A percentile compares a stretch with the other conserved stretches of the same genome.
Conservation (phyloP, 2,888 invertebrate species). For the Cetonia aurata region DNA sequence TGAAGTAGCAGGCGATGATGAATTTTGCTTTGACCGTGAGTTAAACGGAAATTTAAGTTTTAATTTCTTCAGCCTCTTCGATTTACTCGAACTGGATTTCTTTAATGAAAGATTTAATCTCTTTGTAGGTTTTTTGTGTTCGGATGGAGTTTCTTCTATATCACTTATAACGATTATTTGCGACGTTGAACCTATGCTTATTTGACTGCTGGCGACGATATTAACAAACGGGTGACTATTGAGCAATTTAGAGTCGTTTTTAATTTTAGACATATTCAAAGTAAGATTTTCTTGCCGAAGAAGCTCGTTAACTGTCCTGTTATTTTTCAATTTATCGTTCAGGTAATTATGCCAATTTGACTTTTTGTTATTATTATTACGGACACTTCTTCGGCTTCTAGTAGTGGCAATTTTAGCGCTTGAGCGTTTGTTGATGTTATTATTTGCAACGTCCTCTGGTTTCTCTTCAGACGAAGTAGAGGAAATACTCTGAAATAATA, state of each 20-base stretch:
- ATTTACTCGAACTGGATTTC: not conserved
- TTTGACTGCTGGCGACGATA: slow-evolving; percentile 33
- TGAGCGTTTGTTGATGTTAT: not conserved
- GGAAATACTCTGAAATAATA: too few species aligned
- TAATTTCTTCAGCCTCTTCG: not conserved
- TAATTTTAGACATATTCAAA: not conserved
- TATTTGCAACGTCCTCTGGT: not conserved
- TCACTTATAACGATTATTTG: slow-evolving; percentile 10
- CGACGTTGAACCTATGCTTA: slow-evolving; percentile 5
- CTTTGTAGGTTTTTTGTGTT: not conserved
- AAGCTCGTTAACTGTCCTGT: slow-evolving; percentile 24
- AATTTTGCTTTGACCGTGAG: slow-evolving; percentile 5
- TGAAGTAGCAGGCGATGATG: not conserved
- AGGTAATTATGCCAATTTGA: slow-evolving; percentile 33
- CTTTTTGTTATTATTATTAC: not conserved
- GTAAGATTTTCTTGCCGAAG: not conserved
- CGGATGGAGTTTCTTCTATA: not conserved
- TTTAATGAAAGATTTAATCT: not conserved
- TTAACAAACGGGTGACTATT: slow-evolving; percentile 15
- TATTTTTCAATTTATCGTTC: slow-evolving; percentile 18
- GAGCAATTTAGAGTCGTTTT: slow-evolving; percentile 29
- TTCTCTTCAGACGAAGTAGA: not conserved
- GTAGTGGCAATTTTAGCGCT: not conserved
- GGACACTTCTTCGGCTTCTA: not conserved
- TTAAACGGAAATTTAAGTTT: slow-evolving; percentile 38